phyloP scores from a whole-genome alignment of 2,797 vertebrate species.

The Bucorvus abyssinicus region DNA sequence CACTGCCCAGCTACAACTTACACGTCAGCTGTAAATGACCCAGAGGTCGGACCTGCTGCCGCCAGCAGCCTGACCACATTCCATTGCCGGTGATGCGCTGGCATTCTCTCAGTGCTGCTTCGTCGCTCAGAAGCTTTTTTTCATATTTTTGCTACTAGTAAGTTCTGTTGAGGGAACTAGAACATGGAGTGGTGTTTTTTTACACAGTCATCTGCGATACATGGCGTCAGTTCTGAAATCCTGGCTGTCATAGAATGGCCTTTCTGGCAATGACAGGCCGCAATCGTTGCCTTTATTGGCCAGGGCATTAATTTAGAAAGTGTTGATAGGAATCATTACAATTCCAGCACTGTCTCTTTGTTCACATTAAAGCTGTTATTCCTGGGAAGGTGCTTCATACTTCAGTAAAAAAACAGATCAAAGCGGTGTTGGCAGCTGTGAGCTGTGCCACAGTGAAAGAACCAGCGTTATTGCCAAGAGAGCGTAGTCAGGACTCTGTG shows the following conservation, averaged over 20 bases:
- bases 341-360: neutral
- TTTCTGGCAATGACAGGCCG: neutral
- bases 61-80: neutral
- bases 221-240: neutral
- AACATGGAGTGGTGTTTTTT: neutral
- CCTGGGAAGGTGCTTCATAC: neutral
- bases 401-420: neutral
- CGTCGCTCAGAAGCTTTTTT: neutral
- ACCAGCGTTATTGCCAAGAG: too few species aligned
- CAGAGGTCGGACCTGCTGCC: neutral
- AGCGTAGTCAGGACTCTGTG: neutral
- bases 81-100: accelerated
- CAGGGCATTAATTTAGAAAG: neutral
- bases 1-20: neutral
- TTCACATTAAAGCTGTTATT: neutral
- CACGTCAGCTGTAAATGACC: neutral
- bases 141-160: accelerated
- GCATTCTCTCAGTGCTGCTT: accelerated
- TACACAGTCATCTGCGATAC: neutral
- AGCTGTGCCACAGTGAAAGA: too few species aligned
- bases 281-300: neutral
- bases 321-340: neutral
- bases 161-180: neutral
- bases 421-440: neutral
- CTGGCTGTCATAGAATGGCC: neutral